Percentiles rank a stretch among this genome's conserved stretches.
Evolutionary conservation across 1,140 invertebrate genomes (phyloP).

Genomic region (Panagrolaimus sp.): DNA sequence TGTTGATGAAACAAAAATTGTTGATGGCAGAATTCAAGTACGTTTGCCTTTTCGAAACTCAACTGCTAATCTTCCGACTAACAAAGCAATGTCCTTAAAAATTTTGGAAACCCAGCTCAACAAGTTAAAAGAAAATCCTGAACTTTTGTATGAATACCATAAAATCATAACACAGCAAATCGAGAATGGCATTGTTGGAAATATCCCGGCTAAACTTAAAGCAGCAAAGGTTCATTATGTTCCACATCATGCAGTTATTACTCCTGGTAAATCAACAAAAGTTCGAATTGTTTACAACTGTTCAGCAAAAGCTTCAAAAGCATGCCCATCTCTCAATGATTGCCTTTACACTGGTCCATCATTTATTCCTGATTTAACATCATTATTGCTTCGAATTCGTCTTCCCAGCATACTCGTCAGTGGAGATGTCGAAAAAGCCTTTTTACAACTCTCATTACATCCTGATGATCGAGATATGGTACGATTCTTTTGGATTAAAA

Average conservation of each 20-base stretch:
- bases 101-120: too few species aligned
- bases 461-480: constrained; percentile 19
- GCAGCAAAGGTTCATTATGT: constrained; percentile 49
- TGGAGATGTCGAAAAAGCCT: constrained; percentile 28
- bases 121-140: too few species aligned
- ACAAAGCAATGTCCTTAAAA: too few species aligned
- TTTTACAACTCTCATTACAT: constrained; percentile 16
- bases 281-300: constrained; percentile 58
- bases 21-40: too few species aligned
- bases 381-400: constrained; percentile 30
- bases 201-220: too few species aligned
- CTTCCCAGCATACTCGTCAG: constrained; percentile 15
- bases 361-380: constrained; percentile 22
- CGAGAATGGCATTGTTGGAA: too few species aligned
- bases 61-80: too few species aligned
- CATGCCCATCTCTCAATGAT: constrained; percentile 55
- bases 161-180: too few species aligned
- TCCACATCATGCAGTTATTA: constrained; percentile 59
- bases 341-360: constrained; percentile 31
- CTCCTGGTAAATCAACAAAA: constrained; percentile 28
- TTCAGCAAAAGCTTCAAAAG: constrained; percentile 42
- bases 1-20: too few species aligned
- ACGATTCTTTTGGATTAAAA: constrained; percentile 31
- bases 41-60: too few species aligned
- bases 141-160: too few species aligned